Evolutionary conservation across 92 coral and sea anemone species (phyloP).

Genomic region (Diadumene lineata): DNA sequence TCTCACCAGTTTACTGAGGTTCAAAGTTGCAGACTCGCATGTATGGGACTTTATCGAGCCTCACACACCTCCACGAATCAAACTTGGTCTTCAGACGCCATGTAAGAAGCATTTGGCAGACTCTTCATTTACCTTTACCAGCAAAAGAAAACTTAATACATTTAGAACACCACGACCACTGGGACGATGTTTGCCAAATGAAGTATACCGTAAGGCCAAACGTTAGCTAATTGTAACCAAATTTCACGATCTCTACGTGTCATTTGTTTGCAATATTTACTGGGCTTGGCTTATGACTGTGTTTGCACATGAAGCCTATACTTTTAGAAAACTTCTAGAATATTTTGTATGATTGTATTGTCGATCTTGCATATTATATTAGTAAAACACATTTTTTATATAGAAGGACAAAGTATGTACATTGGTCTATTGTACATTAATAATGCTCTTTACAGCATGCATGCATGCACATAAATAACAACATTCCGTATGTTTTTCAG

Average conservation of each 20-base stretch:
- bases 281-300: not conserved
- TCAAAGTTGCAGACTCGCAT: conserved; percentile 77
- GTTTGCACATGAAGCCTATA: no score
- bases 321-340: no score
- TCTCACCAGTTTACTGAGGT: conserved; percentile 73
- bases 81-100: conserved; percentile 92
- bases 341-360: no score
- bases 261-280: not conserved
- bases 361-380: no score
- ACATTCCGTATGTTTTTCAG: no score
- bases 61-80: conserved; percentile 89
- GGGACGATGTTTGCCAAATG: conserved; percentile 2
- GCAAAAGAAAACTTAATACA: conserved; percentile 7
- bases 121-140: conserved; percentile 52
- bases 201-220: not conserved
- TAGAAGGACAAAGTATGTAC: no score
- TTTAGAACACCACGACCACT: conserved; percentile 39
- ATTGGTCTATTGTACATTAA: no score
- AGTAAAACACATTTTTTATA: no score
- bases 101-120: conserved; percentile 72
- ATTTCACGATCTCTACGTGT: no score
- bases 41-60: conserved; percentile 96
- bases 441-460: no score
- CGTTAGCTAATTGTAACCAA: not conserved
- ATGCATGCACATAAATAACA: no score